Conservation (phyloP, 2,797 vertebrate genomes). For the Vultur gryphus region DNA sequence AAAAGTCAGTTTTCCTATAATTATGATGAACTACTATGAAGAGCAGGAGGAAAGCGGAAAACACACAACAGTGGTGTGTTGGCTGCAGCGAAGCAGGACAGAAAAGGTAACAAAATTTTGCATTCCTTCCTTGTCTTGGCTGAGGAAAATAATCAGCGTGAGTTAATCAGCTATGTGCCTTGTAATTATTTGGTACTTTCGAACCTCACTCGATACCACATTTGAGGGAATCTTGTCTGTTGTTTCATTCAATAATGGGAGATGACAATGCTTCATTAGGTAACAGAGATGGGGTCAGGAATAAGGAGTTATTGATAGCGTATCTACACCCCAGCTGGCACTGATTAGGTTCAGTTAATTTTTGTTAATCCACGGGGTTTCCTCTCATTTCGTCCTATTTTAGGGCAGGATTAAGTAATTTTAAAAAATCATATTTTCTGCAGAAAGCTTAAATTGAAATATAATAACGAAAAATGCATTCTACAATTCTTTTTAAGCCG, state of each 20-base stretch:
- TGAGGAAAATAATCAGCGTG: background rate
- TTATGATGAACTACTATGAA: background rate
- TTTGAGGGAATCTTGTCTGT: background rate
- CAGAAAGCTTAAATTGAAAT: background rate
- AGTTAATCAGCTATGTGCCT: background rate
- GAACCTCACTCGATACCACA: background rate
- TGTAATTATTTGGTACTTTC: background rate
- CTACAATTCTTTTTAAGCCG: background rate
- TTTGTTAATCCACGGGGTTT: background rate
- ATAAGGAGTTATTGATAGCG: background rate
- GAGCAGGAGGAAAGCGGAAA: background rate
- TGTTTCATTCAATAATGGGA: background rate
- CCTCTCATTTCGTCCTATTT: background rate
- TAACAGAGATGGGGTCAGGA: background rate
- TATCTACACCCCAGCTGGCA: background rate
- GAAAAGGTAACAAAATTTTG: background rate
- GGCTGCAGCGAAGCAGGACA: background rate
- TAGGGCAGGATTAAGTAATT: slow-evolving; percentile 18
- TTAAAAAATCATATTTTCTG: background rate
- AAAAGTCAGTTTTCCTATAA: background rate
- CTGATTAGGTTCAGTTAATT: background rate
- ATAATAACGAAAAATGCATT: background rate
- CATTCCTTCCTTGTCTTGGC: background rate
- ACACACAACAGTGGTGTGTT: background rate
- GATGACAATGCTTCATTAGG: background rate